Evolutionary conservation across 2,113 vertebrate genomes (phyloP).

Genomic region (Cyprinodon brontotheroides): DNA sequence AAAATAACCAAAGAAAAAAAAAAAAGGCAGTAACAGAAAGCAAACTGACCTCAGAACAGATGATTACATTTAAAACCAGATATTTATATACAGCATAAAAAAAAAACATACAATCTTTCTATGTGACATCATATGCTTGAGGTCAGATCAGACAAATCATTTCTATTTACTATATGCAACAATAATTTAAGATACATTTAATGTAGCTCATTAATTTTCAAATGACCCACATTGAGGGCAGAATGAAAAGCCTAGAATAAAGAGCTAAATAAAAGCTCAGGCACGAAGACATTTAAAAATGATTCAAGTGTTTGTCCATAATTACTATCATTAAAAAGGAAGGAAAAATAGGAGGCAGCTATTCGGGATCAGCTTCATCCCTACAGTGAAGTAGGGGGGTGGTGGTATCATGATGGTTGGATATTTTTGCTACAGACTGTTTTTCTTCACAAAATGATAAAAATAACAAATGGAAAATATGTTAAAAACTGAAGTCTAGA

Average conservation of each 20-base stretch:
- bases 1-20: slow-evolving; percentile 13
- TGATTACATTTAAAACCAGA: not conserved
- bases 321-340: not conserved
- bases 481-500: not conserved
- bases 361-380: not conserved
- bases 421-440: not conserved
- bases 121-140: too few relatives aligned
- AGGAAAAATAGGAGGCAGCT: not conserved
- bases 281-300: too few relatives aligned
- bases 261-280: not conserved
- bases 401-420: not conserved
- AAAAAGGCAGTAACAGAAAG: slow-evolving; percentile 29
- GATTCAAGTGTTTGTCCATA: too few relatives aligned
- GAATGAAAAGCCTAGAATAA: too few relatives aligned
- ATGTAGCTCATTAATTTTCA: not conserved
- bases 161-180: not conserved
- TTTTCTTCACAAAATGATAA: not conserved
- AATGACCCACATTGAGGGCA: too few relatives aligned
- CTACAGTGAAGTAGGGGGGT: not conserved
- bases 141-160: not conserved
- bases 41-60: not conserved
- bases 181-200: not conserved
- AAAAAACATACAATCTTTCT: not conserved
- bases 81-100: not conserved
- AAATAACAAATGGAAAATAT: too few relatives aligned